Evolutionary conservation across 2,797 vertebrate species (phyloP), one percentile per base, ranked within the genome.

Genomic region (Threskiornis aethiopicus): DNA sequence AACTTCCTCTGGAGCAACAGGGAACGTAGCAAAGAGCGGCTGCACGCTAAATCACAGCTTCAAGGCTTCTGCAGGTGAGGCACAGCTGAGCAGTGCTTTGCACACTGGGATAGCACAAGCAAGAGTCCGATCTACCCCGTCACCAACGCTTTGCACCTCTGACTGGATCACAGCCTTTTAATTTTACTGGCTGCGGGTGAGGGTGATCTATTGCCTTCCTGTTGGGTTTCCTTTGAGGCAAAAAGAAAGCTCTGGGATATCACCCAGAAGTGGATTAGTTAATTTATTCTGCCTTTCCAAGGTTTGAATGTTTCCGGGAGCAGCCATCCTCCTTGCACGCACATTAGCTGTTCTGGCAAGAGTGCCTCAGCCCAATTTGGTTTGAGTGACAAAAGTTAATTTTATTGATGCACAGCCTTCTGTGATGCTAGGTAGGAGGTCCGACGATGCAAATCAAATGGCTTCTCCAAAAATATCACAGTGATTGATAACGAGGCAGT

Each of bases 351-450:
- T 88, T 89, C 90, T 92, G 94, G 90, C 90, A 97, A 69, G 75
- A 90, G 21, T 14, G 33, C 66, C 82, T 93, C 87, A 85, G 76
- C 84, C 82, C 92, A 37, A 86, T 92, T 97, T 95, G 95, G 79
- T 94, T 93, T 92, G 94, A 96, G 90, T 93, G 94, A 96, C 95
- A 96, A 93, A 96, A 97, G 92, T 95, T 95, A 96, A 95, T 97
- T 96, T 95, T 96, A 76, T 92, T 96, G 96, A 96, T 94, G 82
- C 6, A 1, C 82, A 95, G 87, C 93, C 93, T 97, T 97, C 96
- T 97, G 94, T 88, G 94, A 97, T 92, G 82, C 65, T 89, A 92
- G 95, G 94, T 95, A 87, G 96, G 95, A 96, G 95, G 96, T 96
- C 96, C 92, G 10, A 91, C 37, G 6, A 90, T 89, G 71, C 65